Evolutionary conservation across 2,113 vertebrate species (phyloP).

Genomic region (Myotis brandtii): DNA sequence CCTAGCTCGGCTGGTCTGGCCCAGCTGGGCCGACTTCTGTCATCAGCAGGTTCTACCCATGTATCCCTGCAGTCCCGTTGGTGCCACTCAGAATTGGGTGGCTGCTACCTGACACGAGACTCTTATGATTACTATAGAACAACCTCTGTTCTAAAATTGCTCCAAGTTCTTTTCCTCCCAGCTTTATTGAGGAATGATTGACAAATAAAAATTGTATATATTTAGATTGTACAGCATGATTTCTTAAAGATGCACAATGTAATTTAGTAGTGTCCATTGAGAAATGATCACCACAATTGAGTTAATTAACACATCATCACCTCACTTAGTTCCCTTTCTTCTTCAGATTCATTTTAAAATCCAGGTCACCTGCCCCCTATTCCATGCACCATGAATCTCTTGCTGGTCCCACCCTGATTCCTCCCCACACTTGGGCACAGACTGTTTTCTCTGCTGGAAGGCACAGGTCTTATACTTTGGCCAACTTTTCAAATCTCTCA

Average conservation of each 20-base stretch:
- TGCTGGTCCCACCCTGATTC: background rate
- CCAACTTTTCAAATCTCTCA: background rate
- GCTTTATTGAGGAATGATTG: background rate
- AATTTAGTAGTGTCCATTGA: background rate
- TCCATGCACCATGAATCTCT: background rate
- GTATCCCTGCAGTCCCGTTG: accelerated
- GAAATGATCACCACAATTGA: background rate
- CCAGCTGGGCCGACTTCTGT: background rate
- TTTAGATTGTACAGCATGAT: background rate
- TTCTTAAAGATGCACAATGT: background rate
- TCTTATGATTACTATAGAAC: background rate
- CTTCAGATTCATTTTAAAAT: background rate
- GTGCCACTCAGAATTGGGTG: background rate
- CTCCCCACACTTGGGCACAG: background rate
- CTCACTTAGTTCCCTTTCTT: background rate
- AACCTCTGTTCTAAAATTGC: background rate
- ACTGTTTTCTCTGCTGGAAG: background rate
- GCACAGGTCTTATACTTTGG: background rate
- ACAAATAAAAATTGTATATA: background rate
- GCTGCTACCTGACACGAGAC: background rate
- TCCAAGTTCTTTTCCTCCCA: background rate
- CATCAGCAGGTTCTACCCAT: background rate
- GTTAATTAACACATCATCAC: background rate
- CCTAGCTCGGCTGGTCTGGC: background rate
- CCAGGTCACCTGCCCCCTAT: background rate